These are phyloP conservation scores for Falco biarmicus DNA, from an alignment of 2,797 vertebrate species.

Conservation along the genomic window DNA sequence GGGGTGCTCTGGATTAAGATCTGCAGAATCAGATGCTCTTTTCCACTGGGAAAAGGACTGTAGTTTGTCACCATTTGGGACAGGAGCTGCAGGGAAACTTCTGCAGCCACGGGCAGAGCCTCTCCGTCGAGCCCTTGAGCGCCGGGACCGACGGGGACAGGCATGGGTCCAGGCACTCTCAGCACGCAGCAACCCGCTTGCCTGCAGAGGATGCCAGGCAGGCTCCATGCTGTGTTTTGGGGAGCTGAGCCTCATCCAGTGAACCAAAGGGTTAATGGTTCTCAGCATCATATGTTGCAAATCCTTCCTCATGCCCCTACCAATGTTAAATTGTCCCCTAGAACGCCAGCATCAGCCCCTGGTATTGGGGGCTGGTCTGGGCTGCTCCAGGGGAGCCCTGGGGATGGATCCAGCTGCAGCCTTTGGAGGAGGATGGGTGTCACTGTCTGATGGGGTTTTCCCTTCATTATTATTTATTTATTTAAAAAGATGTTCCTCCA, in stretches of 20 bases:
- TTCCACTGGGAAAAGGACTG: background rate
- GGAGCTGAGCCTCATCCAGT: background rate
- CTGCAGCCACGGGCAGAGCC: background rate
- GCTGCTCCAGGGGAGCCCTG: background rate
- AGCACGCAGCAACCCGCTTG: background rate
- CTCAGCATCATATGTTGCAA: background rate
- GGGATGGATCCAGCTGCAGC: background rate
- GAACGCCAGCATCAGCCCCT: background rate
- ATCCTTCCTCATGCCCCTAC: background rate
- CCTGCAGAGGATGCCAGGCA: background rate
- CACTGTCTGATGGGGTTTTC: background rate
- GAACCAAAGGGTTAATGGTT: background rate
- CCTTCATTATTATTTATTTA: background rate
- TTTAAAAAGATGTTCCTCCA: background rate
- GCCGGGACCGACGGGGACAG: accelerated
- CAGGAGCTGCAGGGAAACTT: background rate
- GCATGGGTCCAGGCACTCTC: background rate
- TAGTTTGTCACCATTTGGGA: background rate
- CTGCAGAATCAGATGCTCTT: background rate
- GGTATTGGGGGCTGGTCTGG: background rate
- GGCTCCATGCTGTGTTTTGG: background rate
- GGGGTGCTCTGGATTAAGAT: accelerated
- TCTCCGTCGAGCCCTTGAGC: background rate
- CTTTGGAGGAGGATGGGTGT: background rate
- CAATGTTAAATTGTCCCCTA: background rate